These are phyloP conservation scores for Polypterus senegalus DNA, from an alignment of 2,113 vertebrate species.

Conservation along the genomic window DNA sequence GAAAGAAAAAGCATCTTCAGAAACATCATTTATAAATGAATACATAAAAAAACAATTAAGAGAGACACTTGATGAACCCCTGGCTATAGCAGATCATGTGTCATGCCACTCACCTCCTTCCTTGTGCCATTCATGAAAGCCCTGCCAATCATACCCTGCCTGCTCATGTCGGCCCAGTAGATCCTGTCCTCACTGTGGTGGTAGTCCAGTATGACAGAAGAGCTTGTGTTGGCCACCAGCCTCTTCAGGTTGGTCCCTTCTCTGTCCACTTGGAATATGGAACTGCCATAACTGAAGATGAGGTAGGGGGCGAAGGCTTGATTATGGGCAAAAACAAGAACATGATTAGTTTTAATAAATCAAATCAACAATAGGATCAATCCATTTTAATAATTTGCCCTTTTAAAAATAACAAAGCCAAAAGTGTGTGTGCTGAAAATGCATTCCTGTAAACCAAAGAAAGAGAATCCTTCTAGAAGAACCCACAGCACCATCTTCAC, in stretches of 20 bases:
- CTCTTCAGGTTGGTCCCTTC: constrained; percentile 62
- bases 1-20: too few species aligned
- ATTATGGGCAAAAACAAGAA: constrained; percentile 8
- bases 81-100: too few species aligned
- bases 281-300: constrained; percentile 66
- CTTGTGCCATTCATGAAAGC: constrained; percentile 54
- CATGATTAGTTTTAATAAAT: neutral
- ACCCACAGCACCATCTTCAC: too few species aligned
- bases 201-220: constrained; percentile 61
- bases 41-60: too few species aligned
- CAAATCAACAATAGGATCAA: constrained; percentile 3
- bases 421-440: neutral
- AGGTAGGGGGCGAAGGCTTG: constrained; percentile 66
- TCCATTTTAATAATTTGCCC: neutral
- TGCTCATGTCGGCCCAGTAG: constrained; percentile 72
- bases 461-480: too few species aligned
- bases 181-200: constrained; percentile 57
- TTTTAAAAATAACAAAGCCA: constrained; percentile 1
- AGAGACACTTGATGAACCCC: too few species aligned
- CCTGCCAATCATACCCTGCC: constrained; percentile 55
- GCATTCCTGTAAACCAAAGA: too few species aligned
- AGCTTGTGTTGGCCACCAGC: constrained; percentile 51
- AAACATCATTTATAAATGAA: too few species aligned
- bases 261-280: constrained; percentile 62
- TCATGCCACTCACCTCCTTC: constrained; percentile 56